phyloP scores from a whole-genome alignment of 2,113 vertebrate genomes.

The Myrmecobius fasciatus region DNA sequence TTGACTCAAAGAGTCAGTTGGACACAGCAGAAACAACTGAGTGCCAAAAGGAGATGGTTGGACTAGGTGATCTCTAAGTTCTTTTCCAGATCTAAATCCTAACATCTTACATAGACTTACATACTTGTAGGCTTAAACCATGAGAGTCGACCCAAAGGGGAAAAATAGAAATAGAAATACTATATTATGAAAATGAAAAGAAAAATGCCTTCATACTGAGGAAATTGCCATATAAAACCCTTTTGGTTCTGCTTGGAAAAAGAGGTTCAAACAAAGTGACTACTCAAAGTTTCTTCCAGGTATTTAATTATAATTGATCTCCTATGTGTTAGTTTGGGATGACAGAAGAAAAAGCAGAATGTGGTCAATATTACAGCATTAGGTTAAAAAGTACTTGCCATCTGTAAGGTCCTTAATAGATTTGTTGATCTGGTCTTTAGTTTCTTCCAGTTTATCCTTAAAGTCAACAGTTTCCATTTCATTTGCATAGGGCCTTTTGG shows the following conservation, averaged over 20 bases:
- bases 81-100: neutral
- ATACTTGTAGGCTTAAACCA: neutral
- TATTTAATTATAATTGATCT: neutral
- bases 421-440: conserved; percentile 85
- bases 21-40: neutral
- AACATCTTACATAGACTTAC: neutral
- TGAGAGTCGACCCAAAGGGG: neutral
- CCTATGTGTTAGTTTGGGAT: neutral
- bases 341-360: neutral
- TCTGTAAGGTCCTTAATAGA: conserved; percentile 86
- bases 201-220: neutral
- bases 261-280: neutral
- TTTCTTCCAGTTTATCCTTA: conserved; percentile 86
- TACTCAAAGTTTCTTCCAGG: neutral
- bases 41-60: neutral
- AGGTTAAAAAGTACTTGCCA: conserved; percentile 76
- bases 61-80: neutral
- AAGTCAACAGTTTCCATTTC: conserved; percentile 87
- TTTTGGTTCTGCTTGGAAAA: neutral
- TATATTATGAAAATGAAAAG: neutral
- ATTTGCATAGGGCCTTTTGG: conserved; percentile 87
- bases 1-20: neutral
- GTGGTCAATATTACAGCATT: neutral
- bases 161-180: neutral
- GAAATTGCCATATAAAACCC: neutral